Base-by-base conservation (phyloP, 2,797 vertebrate genomes). In the Podarcis siculus region DNA sequence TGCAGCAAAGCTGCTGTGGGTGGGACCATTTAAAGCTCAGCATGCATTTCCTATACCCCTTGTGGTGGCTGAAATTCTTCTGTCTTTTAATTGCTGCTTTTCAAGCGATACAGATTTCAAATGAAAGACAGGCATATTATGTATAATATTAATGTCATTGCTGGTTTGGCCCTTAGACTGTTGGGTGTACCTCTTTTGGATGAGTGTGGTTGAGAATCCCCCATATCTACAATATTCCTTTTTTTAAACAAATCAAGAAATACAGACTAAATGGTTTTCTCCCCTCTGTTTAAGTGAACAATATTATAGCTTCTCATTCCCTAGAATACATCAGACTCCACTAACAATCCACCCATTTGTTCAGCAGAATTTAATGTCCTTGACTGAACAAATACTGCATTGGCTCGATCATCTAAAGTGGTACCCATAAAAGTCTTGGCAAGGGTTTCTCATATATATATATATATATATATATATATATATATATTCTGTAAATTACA, bases 361-460 rank as follows among this genome's bases (percentile, higher is more conserved):
- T 89, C 82, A 89, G 66, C 77, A 83, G 69, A 61, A 80, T 89
- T 79, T 89, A 79, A 89, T 85, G 87, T 35, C 82, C 67, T 84
- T 89, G 82, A 80, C 77, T 85, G 75, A 88, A 84, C 75, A 79
- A 75, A 89, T 85, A 85, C 77, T 73, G 25, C 55, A 81, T 75
- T 80, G 67, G 55, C 69, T 89, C 9, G 15, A 73, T 67, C 39
- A 49, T 89, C 83, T 89, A 80, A 83, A 85, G 78, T 55, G 58
- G 78, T 85, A 75, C 55, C 77, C 87, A 80, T 80, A 89, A 75
- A 89, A 89, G 69, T 30, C 69, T 72, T 89, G 83, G 82, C 81
- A 85, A 85, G 67, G 8, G 19, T 86, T 72, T 86, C 17, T 67
- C 23, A 21, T 37, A 42, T 71, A 61, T 30, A 42, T 84, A 79